phyloP scores from a whole-genome alignment of 2,113 vertebrate genomes.

The Equus quagga region DNA sequence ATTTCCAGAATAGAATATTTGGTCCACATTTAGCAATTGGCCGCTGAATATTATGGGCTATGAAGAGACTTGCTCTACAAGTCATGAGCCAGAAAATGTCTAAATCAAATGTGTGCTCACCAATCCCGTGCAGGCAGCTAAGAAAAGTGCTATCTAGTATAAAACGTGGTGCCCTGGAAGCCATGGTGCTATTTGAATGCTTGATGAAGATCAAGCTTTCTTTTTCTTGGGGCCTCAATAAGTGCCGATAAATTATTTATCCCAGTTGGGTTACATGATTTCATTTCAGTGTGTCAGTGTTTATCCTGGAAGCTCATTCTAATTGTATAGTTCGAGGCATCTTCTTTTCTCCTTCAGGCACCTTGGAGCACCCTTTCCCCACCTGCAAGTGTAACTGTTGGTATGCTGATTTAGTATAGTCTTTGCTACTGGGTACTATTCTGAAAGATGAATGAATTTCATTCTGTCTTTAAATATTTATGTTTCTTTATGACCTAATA shows the following conservation, averaged over 20 bases:
- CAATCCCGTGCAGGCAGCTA: background rate
- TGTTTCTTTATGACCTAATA: conserved; percentile 73
- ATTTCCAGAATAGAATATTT: background rate
- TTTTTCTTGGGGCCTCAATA: conserved; percentile 33
- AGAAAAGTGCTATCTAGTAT: background rate
- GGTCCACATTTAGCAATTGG: background rate
- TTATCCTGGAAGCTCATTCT: conserved; percentile 47
- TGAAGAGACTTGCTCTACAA: background rate
- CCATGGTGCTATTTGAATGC: background rate
- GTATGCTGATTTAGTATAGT: conserved; percentile 11
- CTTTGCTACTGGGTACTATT: conserved; percentile 26
- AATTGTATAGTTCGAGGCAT: background rate
- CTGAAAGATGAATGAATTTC: conserved; percentile 71
- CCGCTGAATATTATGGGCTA: background rate
- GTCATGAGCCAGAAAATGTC: background rate
- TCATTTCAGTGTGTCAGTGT: conserved; percentile 38
- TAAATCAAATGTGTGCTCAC: background rate
- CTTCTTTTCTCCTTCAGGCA: conserved; percentile 40
- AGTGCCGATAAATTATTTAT: conserved; percentile 71
- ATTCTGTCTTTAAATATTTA: conserved; percentile 73
- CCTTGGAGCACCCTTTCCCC: background rate
- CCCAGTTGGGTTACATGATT: conserved; percentile 15
- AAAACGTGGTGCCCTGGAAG: background rate
- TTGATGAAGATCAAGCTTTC: conserved; percentile 24
- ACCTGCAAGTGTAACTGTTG: background rate